These are phyloP conservation scores for Machaerirhynchus nigripectus DNA, from an alignment of 2,113 vertebrate genomes.

Conservation along the genomic window DNA sequence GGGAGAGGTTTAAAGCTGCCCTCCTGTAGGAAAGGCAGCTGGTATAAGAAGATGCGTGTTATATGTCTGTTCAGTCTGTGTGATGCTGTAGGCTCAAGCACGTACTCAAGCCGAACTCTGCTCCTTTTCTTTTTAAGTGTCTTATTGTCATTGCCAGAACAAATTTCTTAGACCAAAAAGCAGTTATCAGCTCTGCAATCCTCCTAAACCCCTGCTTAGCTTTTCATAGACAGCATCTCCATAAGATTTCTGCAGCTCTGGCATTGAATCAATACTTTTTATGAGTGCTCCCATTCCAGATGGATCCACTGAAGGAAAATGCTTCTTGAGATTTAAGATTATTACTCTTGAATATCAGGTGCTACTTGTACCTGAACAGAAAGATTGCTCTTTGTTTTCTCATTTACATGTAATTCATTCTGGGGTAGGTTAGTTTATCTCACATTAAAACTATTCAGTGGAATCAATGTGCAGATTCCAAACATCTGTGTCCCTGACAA, in stretches of 20 bases:
- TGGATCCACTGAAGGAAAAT: background rate
- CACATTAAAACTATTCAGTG: slow-evolving; percentile 9
- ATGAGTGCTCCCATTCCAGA: background rate
- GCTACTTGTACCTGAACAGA: background rate
- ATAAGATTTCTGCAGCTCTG: background rate
- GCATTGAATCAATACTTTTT: background rate
- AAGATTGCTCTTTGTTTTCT: background rate
- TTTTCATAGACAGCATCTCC: background rate
- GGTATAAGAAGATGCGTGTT: background rate
- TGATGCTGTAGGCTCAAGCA: background rate
- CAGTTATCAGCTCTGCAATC: background rate
- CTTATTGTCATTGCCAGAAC: background rate
- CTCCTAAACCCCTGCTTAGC: background rate
- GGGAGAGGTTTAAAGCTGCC: background rate
- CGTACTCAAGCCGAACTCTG: background rate
- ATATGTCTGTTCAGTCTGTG: background rate
- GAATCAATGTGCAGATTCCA: background rate
- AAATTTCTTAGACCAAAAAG: background rate
- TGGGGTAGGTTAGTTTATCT: background rate
- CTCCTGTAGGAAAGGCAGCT: background rate
- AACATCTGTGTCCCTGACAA: slow-evolving; percentile 33
- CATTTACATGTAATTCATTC: slow-evolving; percentile 2
- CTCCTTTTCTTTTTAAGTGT: background rate
- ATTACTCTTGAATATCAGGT: slow-evolving; percentile 19
- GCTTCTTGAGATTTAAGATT: slow-evolving; percentile 2